Evolutionary conservation across 2,888 invertebrate genomes (phyloP), one percentile per base, ranked within the genome.

Genomic region (Notodonta dromedarius): DNA sequence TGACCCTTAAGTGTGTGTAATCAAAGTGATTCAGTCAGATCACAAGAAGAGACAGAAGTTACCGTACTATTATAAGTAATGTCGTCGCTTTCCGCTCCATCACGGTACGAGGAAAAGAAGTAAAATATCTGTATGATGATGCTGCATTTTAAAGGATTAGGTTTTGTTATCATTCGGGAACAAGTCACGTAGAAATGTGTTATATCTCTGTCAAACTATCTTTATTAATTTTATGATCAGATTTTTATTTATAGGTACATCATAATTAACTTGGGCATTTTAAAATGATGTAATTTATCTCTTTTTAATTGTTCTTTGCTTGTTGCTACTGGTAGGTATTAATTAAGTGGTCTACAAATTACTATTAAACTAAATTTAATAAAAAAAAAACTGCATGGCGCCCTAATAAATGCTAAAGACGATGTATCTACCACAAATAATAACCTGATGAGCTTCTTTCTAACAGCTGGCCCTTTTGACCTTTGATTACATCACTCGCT

Each of bases 111-210:
- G 59, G 51, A 57, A 50, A 56, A 62, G 51, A 64, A 69, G 4
- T 35, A 35, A 35, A 35, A 35, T 35, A 35, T 35, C 6, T 3
- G 0, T 67, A 24, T 54, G 54, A 63, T 67, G 64, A 66, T 50
- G 40, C 44, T 11, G 59, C 66, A 62, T 70, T 69, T 69, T 60
- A 63, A 56, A 60, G 57, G 42, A 55, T 35, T 61, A 60, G 62
- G 56, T 56, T 55, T 52, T 61, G 1, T 24, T 53, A 56, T 59
- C 8, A 52, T 58, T 62, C 11, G n/a, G 7, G 24, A 6, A 56
- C 32, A 56, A 46, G 59, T 65, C 70, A 74, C 70, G 64, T 71
- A 61, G n/a, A 14, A 39, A 57, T 67, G 65, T 75, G 69, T 60
- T 61, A 13, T 70, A 73, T 73, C 69, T 61, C 14, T 32, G 50